These are phyloP conservation scores for Nomada hirtipes DNA, from an alignment of 2,888 invertebrate genomes.

Conservation along the genomic window DNA sequence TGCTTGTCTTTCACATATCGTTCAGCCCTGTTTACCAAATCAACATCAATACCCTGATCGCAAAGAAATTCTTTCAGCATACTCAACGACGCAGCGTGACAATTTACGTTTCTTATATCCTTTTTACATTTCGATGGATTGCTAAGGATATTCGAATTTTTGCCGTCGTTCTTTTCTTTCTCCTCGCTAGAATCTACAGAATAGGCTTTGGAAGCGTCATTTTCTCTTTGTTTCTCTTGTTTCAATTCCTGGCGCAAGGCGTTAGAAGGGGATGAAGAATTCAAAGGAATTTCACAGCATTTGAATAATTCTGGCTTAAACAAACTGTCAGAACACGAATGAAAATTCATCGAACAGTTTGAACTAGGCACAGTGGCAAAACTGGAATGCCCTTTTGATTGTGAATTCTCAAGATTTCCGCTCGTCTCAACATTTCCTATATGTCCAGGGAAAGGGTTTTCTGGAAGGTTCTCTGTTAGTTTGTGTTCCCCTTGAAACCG, in stretches of 20 bases:
- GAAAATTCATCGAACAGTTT: not conserved
- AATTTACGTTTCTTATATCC: constrained; percentile 4
- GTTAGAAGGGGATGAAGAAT: not conserved
- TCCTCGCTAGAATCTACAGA: not conserved
- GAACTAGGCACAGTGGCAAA: not conserved
- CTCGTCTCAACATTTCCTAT: not conserved
- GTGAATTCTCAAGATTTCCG: not conserved
- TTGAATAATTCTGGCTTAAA: not conserved
- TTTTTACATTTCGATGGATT: not conserved
- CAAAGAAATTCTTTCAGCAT: constrained; percentile 44
- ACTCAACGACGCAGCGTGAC: constrained; percentile 14
- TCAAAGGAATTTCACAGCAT: not conserved
- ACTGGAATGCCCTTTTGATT: not conserved
- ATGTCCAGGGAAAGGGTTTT: not conserved
- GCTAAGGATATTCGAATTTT: not conserved
- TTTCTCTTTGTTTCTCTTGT: not conserved
- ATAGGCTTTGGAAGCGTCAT: not conserved
- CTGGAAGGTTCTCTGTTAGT: not conserved
- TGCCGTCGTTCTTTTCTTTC: no score
- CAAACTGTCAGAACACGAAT: not conserved
- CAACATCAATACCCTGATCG: constrained; percentile 22
- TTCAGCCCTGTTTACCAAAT: constrained; percentile 40
- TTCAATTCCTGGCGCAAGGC: not conserved
- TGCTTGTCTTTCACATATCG: constrained; percentile 17
- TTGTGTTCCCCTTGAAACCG: not conserved